Evolutionary conservation across 2,797 vertebrate species (phyloP).

Genomic region (Rhinogobio ventralis): DNA sequence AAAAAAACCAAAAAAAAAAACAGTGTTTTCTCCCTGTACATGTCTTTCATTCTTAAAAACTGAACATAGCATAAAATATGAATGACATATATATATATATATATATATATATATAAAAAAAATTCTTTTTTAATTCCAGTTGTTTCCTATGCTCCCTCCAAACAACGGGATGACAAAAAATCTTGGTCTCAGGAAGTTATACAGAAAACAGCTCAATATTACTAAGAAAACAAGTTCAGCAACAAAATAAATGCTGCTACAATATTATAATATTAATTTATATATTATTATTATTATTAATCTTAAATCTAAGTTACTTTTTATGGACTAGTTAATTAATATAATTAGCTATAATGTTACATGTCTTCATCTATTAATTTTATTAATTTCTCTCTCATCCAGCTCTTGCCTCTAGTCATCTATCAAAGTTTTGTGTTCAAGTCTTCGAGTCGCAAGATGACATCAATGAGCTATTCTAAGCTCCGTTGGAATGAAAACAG

Average conservation of each 20-base stretch:
- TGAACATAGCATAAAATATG: neutral
- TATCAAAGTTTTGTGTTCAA: neutral
- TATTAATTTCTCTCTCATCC: neutral
- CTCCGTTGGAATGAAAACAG: neutral
- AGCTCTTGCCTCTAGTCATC: conserved; percentile 3
- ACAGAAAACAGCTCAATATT: neutral
- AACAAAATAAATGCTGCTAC: neutral
- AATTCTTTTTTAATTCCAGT: neutral
- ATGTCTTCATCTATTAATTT: neutral
- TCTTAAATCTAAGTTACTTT: neutral
- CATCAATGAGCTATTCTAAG: conserved; percentile 1
- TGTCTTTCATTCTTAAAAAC: neutral
- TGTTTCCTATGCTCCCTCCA: neutral
- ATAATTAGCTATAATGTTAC: neutral
- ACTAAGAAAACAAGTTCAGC: neutral
- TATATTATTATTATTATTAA: neutral
- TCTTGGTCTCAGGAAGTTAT: neutral
- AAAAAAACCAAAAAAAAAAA: too few species aligned
- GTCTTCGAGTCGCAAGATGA: neutral
- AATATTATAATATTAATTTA: neutral
- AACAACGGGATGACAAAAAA: neutral
- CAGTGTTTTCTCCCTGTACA: neutral
- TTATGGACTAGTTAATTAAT: neutral
- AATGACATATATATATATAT: too few species aligned
- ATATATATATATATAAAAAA: rapidly evolving